These are phyloP conservation scores for Anoplophora glabripennis DNA, from an alignment of 1,140 invertebrate species.

Conservation along the genomic window DNA sequence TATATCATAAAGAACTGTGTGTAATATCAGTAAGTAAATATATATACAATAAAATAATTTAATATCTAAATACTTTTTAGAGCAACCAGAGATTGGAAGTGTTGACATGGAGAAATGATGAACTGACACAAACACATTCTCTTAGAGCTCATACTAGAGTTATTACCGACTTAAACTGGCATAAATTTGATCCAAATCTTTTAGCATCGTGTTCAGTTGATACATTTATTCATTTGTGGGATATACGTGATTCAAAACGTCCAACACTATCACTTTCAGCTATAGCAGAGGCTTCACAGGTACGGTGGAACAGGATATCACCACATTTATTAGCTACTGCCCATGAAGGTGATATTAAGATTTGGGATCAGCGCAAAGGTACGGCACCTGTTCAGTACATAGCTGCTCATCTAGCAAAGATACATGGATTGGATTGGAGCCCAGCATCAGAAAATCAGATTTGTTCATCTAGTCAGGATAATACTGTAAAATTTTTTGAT, in stretches of 20 bases:
- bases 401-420: constrained; percentile 88
- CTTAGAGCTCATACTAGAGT: constrained; percentile 82
- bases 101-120: constrained; percentile 67
- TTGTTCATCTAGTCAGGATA: constrained; percentile 92
- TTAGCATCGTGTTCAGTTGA: constrained; percentile 92
- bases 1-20: constrained; percentile 74
- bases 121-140: constrained; percentile 68
- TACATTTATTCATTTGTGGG: constrained; percentile 92
- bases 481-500: constrained; percentile 93
- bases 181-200: constrained; percentile 81
- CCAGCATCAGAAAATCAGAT: constrained; percentile 79
- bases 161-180: constrained; percentile 92
- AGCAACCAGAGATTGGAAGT: constrained; percentile 84
- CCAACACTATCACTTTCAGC: constrained; percentile 78
- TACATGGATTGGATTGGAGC: constrained; percentile 93
- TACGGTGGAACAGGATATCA: constrained; percentile 87
- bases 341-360: constrained; percentile 91
- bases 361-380: constrained; percentile 92
- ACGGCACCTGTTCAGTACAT: constrained; percentile 87
- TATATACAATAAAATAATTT: neutral
- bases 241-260: constrained; percentile 79
- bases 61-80: constrained; percentile 50
- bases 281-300: constrained; percentile 85
- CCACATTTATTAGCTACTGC: constrained; percentile 85
- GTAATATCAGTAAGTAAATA: constrained; percentile 77